These are phyloP conservation scores for Diachrysia chrysitis DNA, from an alignment of 2,888 invertebrate species.

Conservation along the genomic window DNA sequence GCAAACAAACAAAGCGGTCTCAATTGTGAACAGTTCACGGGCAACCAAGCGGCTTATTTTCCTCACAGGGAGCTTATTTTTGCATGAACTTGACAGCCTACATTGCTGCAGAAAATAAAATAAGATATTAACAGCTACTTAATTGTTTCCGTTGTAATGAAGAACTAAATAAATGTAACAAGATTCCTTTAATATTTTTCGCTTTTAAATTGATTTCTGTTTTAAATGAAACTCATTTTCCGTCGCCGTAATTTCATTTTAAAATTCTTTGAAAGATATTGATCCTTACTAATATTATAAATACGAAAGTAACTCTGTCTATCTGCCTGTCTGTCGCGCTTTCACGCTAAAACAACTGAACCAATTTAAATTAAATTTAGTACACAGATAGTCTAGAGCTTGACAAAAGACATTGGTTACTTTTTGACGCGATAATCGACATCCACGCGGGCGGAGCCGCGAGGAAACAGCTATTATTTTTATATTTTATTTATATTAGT, in stretches of 20 bases:
- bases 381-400: no score
- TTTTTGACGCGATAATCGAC: no score
- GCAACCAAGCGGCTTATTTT: constrained; percentile 71
- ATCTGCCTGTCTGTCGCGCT: no score
- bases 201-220: constrained; percentile 2
- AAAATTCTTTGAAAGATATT: neutral
- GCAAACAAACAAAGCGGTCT: constrained; percentile 73
- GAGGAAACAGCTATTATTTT: neutral
- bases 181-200: neutral
- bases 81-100: constrained; percentile 61
- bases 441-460: no score
- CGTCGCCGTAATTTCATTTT: neutral
- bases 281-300: no score
- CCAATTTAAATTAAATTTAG: no score
- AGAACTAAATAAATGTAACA: neutral
- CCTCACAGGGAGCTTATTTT: constrained; percentile 64
- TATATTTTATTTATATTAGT: no score
- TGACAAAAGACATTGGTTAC: no score
- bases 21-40: constrained; percentile 73
- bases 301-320: no score
- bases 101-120: constrained; percentile 52
- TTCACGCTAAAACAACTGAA: no score
- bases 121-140: constrained; percentile 46
- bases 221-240: constrained; percentile 4
- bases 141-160: constrained; percentile 36